A percentile compares a stretch with the other conserved stretches of the same genome.
Evolutionary conservation across 1,140 invertebrate species (phyloP).

Genomic region (Drosophila orosa): DNA sequence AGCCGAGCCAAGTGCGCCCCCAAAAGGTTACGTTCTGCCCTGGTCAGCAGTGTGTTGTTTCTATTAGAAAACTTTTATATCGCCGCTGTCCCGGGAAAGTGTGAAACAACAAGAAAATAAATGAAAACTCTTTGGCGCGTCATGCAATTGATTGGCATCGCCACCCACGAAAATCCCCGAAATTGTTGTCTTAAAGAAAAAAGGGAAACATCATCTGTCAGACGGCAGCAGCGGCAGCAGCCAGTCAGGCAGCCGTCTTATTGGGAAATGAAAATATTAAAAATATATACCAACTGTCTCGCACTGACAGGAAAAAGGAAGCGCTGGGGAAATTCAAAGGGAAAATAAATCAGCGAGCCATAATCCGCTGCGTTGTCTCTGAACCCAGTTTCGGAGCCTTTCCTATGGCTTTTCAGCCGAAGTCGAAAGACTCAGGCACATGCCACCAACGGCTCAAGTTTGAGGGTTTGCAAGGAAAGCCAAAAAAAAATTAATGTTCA

Average conservation of each 20-base stretch:
- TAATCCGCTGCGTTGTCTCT: constrained; percentile 48
- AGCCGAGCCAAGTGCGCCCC: not conserved
- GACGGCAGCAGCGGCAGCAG: constrained; percentile 7
- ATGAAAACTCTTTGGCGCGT: constrained; percentile 45
- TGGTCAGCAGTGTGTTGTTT: constrained; percentile 27
- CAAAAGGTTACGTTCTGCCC: constrained; percentile 29
- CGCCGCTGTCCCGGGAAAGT: constrained; percentile 13
- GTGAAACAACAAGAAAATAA: constrained; percentile 30
- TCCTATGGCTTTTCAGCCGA: constrained; percentile 11
- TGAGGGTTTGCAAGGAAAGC: constrained; percentile 9
- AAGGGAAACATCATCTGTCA: constrained; percentile 42
- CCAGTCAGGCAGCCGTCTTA: constrained; percentile 18
- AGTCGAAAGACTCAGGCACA: constrained; percentile 31
- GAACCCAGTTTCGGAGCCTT: constrained; percentile 24
- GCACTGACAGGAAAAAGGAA: constrained; percentile 26
- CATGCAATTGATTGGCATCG: constrained; percentile 32
- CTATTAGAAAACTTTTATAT: constrained; percentile 45
- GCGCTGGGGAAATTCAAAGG: constrained; percentile 22
- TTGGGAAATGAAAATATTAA: constrained; percentile 55
- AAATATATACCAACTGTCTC: constrained; percentile 39
- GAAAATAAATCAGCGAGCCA: constrained; percentile 46
- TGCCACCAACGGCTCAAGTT: constrained; percentile 36
- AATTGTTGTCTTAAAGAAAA: constrained; percentile 18
- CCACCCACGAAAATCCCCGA: constrained; percentile 22
- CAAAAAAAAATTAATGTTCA: constrained; percentile 1